phyloP scores from a whole-genome alignment of 1,140 invertebrate genomes.

The Liolophura sinensis region DNA sequence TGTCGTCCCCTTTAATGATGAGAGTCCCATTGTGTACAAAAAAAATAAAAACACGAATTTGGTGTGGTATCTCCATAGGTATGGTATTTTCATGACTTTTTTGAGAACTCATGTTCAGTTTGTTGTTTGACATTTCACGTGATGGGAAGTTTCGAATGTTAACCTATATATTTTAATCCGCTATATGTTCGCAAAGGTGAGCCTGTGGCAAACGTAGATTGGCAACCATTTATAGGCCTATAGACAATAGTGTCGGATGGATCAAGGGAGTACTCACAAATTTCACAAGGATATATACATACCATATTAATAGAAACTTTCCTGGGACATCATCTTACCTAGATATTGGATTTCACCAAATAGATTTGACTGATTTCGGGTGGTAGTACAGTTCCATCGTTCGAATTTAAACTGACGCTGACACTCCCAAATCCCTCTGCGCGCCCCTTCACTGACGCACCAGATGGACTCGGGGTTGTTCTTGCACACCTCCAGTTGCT shows the following conservation, averaged over 20 bases:
- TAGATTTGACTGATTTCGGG: constrained; percentile 53
- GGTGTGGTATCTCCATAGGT: too few species aligned
- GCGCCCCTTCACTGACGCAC: constrained; percentile 46
- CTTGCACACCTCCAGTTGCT: constrained; percentile 47
- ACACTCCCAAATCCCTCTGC: constrained; percentile 52
- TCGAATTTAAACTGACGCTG: constrained; percentile 52
- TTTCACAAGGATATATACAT: not conserved
- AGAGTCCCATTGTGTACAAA: not conserved
- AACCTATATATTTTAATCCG: too few species aligned
- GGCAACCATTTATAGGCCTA: constrained; percentile 3
- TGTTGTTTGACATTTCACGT: too few species aligned
- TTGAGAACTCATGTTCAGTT: too few species aligned
- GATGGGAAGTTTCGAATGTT: too few species aligned
- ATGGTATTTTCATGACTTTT: too few species aligned
- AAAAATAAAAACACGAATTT: too few species aligned
- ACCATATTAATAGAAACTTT: not conserved
- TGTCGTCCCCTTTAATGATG: too few species aligned
- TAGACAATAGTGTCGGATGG: not conserved
- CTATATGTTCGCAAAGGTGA: too few species aligned
- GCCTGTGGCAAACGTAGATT: too few species aligned
- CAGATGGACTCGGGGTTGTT: constrained; percentile 52
- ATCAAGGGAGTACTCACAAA: too few species aligned
- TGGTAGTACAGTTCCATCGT: constrained; percentile 56
- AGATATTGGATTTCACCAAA: constrained; percentile 82
- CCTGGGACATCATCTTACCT: constrained; percentile 62